Base-by-base conservation (phyloP, 2,888 invertebrate species). In the Acheta domesticus region DNA sequence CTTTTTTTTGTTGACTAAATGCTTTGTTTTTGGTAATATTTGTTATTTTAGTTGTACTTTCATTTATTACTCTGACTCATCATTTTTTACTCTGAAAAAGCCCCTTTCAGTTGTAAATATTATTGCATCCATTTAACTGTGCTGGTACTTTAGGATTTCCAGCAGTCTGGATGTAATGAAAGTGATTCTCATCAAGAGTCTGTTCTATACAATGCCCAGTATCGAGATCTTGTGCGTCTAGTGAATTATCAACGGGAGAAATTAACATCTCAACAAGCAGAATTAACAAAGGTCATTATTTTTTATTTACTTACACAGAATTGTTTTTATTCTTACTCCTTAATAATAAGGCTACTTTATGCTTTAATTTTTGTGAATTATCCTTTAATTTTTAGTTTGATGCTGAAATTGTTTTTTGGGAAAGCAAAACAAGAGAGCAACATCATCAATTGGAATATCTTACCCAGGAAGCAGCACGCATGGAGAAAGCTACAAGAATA, bases 211-310 rank as follows among this genome's bases (percentile, higher is more conserved):
- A 93, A 92, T 86, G 91, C 91, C 80, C 93, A 94, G 86, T 94
- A 94, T 85, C 89, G 92, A 84, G 96, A 96, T 87, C 89, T 97
- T 82, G 91, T 97, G 81, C 93, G 94, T 81, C 89, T 97, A 84
- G 96, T 97, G 80, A 96, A 96, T 88, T 94, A 93, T 86, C 97
- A 97, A 87, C 90, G 96, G 82, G 97, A 97, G 85, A 96, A 96
- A 86, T 90, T 98, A 81, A 93, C 93, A 79, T 91, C 92, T 84
- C 97, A 97, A 85, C 96, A 97, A 87, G 93, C 94, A 84, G 96
- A 97, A 89, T 90, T 97, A 83, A 95, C 94, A 80, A 96, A 96
- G 90, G 96, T 95, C 87, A 48, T 80, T n/a, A n/a, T 74, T 74
- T 50, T 48, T 36, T 36, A 5, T 23, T 48, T 36, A 8, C 36